Base-by-base conservation (phyloP, 2,888 invertebrate species). In the Keiferia lycopersicella region DNA sequence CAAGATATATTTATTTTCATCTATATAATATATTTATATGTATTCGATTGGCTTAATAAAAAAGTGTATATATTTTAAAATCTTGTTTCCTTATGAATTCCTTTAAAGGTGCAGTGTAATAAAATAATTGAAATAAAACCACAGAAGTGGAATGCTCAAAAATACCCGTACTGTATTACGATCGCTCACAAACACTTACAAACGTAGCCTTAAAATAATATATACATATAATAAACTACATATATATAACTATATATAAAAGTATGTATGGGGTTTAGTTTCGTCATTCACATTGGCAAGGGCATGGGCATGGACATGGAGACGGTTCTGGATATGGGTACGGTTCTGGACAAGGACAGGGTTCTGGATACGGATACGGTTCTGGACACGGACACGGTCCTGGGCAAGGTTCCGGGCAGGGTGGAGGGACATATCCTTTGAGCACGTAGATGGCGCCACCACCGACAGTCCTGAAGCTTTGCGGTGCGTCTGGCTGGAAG, bases 141-240 rank as follows among this genome's bases (percentile, higher is more conserved):
- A 14, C 64, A 11, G 22, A 57, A 39, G 8, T 20, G 62, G 62
- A 65, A 72, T 72, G 72, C 69, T 70, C 65, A 53, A 69, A 70
- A 73, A 76, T 79, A 82, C 82, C 81, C 81, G 80, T 78, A 79
- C 73, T 83, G 65, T 86, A 86, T 84, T 85, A 80, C 71, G 70
- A 79, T 78, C 73, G 68, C 65, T 75, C 77, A 77, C 66, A 77
- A 67, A 77, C 74, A 71, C 69, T 78, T 79, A 81, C 84, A 87
- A 87, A 84, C 73, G 75, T 78, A 80, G 76, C 74, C 74, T 78
- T 76, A 75, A 58, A 71, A 65, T 65, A 65, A 61, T 61, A 66
- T 56, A 68, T 64, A 65, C 50, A 63, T 63, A 61, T 3, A 56
- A 45, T 48, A 56, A 58, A 61, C 14, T 60, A 65, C 62, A 68